Evolutionary conservation across 2,888 invertebrate genomes (phyloP).

Genomic region (Scaptomyza cyrtandrae): DNA sequence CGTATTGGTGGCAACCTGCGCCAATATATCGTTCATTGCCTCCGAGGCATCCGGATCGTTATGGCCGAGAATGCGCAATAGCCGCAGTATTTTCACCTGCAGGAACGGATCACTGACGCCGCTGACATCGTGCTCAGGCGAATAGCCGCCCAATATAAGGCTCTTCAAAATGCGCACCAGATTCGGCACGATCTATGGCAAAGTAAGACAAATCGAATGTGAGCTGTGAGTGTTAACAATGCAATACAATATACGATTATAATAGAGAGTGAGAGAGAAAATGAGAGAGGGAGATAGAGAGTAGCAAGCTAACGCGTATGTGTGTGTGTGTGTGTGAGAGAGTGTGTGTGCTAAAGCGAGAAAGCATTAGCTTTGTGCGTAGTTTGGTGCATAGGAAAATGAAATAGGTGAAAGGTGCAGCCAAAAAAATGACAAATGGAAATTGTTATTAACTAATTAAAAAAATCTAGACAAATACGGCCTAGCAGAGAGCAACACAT

Average conservation of each 20-base stretch:
- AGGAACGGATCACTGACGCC: conserved; percentile 99
- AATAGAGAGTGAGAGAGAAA: neutral
- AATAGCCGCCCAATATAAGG: conserved; percentile 98
- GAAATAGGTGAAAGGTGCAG: conserved; percentile 9
- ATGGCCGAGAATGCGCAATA: conserved; percentile 96
- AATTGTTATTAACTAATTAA: conserved; percentile 8
- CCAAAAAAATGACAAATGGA: no score
- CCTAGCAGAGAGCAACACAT: neutral
- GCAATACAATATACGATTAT: neutral
- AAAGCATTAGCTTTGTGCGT: conserved; percentile 27
- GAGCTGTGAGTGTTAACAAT: neutral
- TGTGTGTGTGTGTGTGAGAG: no score
- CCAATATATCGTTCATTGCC: conserved; percentile 99
- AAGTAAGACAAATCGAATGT: conserved; percentile 14
- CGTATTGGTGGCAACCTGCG: conserved; percentile 99
- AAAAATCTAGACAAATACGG: conserved; percentile 12
- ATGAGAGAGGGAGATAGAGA: conserved; percentile 1
- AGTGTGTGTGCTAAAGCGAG: conserved; percentile 31
- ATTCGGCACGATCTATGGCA: conserved; percentile 97
- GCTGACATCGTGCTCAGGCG: conserved; percentile 99
- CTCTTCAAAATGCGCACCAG: conserved; percentile 99
- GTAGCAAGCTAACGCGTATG: neutral
- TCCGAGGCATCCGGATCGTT: conserved; percentile 99
- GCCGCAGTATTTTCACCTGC: conserved; percentile 98
- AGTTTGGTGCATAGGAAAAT: conserved; percentile 23